Conservation (phyloP, 2,797 vertebrate genomes). For the Acrossocheilus wenchowensis region DNA sequence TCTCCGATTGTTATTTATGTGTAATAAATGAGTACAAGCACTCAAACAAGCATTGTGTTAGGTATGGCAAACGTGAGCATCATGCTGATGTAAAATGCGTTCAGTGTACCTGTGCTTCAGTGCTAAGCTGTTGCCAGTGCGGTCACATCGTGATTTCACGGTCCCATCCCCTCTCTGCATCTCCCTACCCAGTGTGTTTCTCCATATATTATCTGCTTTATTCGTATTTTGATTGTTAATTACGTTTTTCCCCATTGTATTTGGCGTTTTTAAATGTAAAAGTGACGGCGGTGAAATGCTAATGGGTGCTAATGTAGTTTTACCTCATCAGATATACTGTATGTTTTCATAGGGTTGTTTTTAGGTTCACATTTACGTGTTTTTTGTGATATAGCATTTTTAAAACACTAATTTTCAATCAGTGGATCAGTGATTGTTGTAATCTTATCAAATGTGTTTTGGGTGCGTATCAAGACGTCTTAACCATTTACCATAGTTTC, state of each 20-base stretch:
- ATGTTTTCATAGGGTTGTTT: not conserved
- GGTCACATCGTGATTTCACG: constrained; percentile 47
- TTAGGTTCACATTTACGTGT: not conserved
- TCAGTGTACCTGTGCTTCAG: constrained; percentile 32
- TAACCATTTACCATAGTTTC: not conserved
- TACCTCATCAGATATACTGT: not conserved
- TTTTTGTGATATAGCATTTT: not conserved
- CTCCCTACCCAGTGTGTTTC: not conserved
- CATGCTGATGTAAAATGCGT: not conserved
- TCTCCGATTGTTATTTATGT: not conserved
- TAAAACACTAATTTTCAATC: not conserved
- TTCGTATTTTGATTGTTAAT: not conserved
- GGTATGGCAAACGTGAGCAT: not conserved
- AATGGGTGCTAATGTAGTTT: constrained; percentile 1
- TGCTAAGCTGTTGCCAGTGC: constrained; percentile 43
- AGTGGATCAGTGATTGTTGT: not conserved
- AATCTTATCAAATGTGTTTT: not conserved
- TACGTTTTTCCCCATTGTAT: not conserved
- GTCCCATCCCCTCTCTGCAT: constrained; percentile 29
- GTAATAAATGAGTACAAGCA: not conserved
- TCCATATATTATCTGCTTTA: not conserved
- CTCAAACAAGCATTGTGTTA: not conserved
- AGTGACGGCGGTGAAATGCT: constrained; percentile 2
- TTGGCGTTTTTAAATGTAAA: not conserved
- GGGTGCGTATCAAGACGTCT: not conserved